These are phyloP conservation scores for Catocala fraxini DNA, from an alignment of 2,888 invertebrate genomes.

Conservation along the genomic window DNA sequence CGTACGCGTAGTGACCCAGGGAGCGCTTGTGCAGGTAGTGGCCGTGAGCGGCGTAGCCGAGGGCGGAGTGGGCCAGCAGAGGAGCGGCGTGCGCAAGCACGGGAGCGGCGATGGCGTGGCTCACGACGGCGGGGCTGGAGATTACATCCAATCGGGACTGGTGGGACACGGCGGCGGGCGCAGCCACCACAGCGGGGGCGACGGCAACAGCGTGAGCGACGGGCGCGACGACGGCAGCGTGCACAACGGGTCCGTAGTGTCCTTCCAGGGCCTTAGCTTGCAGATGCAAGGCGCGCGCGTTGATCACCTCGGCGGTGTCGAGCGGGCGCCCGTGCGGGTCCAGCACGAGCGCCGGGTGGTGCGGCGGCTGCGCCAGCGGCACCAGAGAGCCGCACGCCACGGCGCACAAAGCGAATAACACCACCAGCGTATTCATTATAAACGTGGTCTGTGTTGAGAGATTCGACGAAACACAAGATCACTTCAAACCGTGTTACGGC, in stretches of 20 bases:
- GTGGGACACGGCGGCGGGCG: slow-evolving; percentile 72
- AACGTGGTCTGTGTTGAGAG: slow-evolving; percentile 67
- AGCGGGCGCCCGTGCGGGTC: slow-evolving; percentile 82
- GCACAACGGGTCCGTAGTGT: slow-evolving; percentile 50
- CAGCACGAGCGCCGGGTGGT: slow-evolving; percentile 80
- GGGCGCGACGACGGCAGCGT: slow-evolving; percentile 44
- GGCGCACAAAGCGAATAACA: slow-evolving; percentile 89
- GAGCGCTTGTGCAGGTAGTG: slow-evolving; percentile 71
- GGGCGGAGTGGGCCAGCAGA: slow-evolving; percentile 43
- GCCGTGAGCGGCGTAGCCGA: slow-evolving; percentile 58
- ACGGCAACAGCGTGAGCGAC: slow-evolving; percentile 36
- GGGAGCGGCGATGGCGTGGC: slow-evolving; percentile 49
- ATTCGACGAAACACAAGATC: slow-evolving; percentile 70
- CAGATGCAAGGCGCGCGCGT: slow-evolving; percentile 81
- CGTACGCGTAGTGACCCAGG: slow-evolving; percentile 52
- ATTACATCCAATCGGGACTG: slow-evolving; percentile 70
- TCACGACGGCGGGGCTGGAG: slow-evolving; percentile 63
- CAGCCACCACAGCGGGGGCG: slow-evolving; percentile 22
- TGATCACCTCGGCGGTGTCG: slow-evolving; percentile 83
- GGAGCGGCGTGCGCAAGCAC: slow-evolving; percentile 28
- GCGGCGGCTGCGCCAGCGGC: slow-evolving; percentile 79
- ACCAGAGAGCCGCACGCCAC: slow-evolving; percentile 86
- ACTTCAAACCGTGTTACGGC: slow-evolving; percentile 71
- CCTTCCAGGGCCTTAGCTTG: slow-evolving; percentile 82
- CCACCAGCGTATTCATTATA: slow-evolving; percentile 84